phyloP scores from a whole-genome alignment of 1,140 invertebrate genomes.

The Drosophila cardini region DNA sequence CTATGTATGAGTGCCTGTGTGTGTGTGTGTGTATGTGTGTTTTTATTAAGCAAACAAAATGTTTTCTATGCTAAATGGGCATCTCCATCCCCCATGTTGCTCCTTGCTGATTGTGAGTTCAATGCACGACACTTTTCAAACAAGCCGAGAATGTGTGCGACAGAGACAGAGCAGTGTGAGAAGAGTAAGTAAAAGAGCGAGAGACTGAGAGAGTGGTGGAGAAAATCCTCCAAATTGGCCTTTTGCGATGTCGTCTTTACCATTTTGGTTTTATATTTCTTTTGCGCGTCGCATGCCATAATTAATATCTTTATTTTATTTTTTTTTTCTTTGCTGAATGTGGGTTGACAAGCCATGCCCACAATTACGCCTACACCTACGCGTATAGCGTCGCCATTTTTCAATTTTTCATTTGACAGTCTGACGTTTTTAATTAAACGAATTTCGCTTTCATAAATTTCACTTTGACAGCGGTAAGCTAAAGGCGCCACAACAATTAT shows the following conservation, averaged over 20 bases:
- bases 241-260: slow-evolving; percentile 42
- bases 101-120: slow-evolving; percentile 71
- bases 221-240: slow-evolving; percentile 54
- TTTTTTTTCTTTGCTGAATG: slow-evolving; percentile 36
- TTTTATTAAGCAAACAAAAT: slow-evolving; percentile 72
- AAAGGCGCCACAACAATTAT: slow-evolving; percentile 63
- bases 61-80: slow-evolving; percentile 68
- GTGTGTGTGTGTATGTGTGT: slow-evolving; percentile 34
- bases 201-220: slow-evolving; percentile 1
- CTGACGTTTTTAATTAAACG: slow-evolving; percentile 73
- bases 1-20: neutral
- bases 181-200: neutral
- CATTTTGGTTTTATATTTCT: slow-evolving; percentile 41
- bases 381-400: slow-evolving; percentile 45
- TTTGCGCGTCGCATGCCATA: slow-evolving; percentile 41
- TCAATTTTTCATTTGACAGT: slow-evolving; percentile 53
- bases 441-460: slow-evolving; percentile 77
- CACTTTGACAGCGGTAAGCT: slow-evolving; percentile 67
- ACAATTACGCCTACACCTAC: slow-evolving; percentile 3
- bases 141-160: neutral
- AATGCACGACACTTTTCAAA: slow-evolving; percentile 52
- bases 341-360: slow-evolving; percentile 38
- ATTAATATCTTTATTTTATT: slow-evolving; percentile 61
- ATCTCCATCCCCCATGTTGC: slow-evolving; percentile 15
- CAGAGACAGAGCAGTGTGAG: neutral